A percentile compares a stretch with the other conserved stretches of the same genome.
These are phyloP conservation scores for Drosophila demipolita DNA, from an alignment of 2,888 invertebrate species.

Conservation along the genomic window DNA sequence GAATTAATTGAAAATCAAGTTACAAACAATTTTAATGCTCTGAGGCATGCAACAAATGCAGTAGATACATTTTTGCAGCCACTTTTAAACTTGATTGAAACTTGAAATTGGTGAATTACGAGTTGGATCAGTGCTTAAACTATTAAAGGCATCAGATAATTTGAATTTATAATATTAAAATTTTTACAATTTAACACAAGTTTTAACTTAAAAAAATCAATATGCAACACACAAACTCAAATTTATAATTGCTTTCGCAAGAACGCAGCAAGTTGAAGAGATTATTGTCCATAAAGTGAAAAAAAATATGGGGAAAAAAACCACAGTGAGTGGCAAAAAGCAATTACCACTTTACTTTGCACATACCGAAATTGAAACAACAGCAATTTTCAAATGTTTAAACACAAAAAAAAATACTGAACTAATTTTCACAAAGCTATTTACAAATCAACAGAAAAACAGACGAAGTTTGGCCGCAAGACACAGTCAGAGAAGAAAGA, in stretches of 20 bases:
- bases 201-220: neutral
- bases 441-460: conserved; percentile 56
- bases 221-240: neutral
- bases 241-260: neutral
- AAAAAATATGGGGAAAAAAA: neutral
- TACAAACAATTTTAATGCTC: neutral
- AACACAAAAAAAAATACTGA: conserved; percentile 61
- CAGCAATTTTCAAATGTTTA: conserved; percentile 54
- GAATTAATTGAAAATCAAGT: conserved; percentile 29
- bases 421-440: conserved; percentile 68
- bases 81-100: neutral
- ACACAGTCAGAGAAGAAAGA: conserved; percentile 12
- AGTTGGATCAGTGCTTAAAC: neutral
- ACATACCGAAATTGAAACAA: conserved; percentile 25
- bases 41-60: conserved; percentile 1
- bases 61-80: neutral
- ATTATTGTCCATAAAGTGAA: neutral
- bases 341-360: conserved; percentile 29
- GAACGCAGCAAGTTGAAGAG: neutral
- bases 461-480: conserved; percentile 36
- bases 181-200: neutral
- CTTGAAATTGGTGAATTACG: neutral
- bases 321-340: conserved; percentile 12
- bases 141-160: neutral
- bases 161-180: neutral